Base-by-base conservation (phyloP, 2,797 vertebrate genomes). In the Vespertilio murinus region DNA sequence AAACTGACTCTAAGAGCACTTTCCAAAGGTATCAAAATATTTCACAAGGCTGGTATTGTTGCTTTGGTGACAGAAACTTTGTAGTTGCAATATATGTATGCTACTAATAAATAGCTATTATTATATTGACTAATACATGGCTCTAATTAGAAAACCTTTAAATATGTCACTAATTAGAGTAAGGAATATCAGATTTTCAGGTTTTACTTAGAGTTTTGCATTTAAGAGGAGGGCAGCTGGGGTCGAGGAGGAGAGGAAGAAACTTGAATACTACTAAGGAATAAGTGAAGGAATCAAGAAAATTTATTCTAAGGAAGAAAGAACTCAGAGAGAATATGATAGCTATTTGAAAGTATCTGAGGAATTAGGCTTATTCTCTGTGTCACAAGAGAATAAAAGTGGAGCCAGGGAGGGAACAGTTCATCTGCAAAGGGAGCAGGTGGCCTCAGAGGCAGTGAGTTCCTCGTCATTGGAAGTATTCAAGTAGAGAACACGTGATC, bases 251-350 rank as follows among this genome's bases (percentile, higher is more conserved):
- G 38, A 40, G 22, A 59, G 38, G 18, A 71, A 49, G 25, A 78
- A 86, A 77, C 69, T 65, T 93, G 65, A 94, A 42, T 17, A 28
- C 17, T 28, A 25, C 17, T 28, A 25, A 75, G 8, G 42, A 88
- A 86, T 88, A 33, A 85, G 73, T 49, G 94, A 96, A 94, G 79
- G 59, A 96, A 61, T 59, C 85, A 97, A 23, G 54, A 93, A 95
- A 81, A 89, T 45, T 78, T 35, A 80, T 25, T 30, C 38, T 47
- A 69, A 61, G 75, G 81, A 81, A 61, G 38, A 87, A 16, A 84
- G 33, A 77, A 42, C 67, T 81, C 52, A 65, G 33, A 78, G 45
- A 75, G 17, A 9, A 16, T 33, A 16, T 45, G 75, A 64, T 56
- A 81, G 71, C n/a, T 81, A 10, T 74, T 82, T 81, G 67, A 80